Conservation (phyloP, 2,888 invertebrate species). For the Thera obeliscata region DNA sequence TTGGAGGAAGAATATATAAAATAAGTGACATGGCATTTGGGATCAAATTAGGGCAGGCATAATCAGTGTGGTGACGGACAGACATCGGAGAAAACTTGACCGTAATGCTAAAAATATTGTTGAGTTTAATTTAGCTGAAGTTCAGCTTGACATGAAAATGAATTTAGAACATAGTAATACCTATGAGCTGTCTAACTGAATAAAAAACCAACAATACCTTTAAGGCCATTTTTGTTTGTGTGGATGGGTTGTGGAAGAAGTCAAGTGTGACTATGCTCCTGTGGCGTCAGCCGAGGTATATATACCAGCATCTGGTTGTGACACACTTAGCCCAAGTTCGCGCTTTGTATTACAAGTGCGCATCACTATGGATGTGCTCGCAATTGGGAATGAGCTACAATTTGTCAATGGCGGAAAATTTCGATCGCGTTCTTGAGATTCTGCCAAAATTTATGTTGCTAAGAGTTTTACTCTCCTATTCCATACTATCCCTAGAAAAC, state of each 20-base stretch:
- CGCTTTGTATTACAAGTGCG: slow-evolving; percentile 75
- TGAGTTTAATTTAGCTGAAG: too few species aligned
- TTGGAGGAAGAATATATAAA: too few species aligned
- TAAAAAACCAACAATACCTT: slow-evolving; percentile 62
- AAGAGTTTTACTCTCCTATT: too few species aligned
- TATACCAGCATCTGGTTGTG: slow-evolving; percentile 72
- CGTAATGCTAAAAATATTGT: too few species aligned
- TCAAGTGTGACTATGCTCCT: slow-evolving; percentile 73
- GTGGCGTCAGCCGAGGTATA: slow-evolving; percentile 64
- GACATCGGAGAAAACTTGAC: neutral
- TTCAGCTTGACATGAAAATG: neutral
- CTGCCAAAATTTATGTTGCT: slow-evolving; percentile 56
- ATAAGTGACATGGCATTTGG: too few species aligned
- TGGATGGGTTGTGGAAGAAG: slow-evolving; percentile 63
- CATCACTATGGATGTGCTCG: slow-evolving; percentile 76
- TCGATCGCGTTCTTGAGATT: slow-evolving; percentile 73
- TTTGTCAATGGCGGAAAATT: slow-evolving; percentile 79
- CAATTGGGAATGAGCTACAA: slow-evolving; percentile 78
- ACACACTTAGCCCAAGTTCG: slow-evolving; percentile 68
- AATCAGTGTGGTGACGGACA: too few species aligned
- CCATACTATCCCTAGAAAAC: too few species aligned
- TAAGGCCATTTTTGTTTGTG: slow-evolving; percentile 70
- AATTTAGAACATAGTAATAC: neutral
- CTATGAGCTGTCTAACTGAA: neutral
- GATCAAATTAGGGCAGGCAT: too few species aligned